Base-by-base conservation (phyloP, 2,797 vertebrate species). In the Anguilla anguilla region DNA sequence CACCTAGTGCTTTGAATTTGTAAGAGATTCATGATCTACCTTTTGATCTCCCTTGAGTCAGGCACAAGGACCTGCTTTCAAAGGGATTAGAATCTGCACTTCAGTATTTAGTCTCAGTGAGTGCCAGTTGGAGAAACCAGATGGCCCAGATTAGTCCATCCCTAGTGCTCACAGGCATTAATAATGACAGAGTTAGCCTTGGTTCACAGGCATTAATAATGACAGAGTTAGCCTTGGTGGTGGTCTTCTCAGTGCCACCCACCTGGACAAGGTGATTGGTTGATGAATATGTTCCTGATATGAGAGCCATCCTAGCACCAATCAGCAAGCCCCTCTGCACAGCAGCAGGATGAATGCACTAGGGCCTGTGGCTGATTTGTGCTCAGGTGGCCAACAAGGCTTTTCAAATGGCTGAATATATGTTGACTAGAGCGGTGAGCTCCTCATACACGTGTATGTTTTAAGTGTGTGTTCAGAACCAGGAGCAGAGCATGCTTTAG, bases 1-100 rank as follows among this genome's bases (percentile, higher is more conserved):
- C 85, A 89, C 85, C 86, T 72, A 89, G 85, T 84, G 82, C 90
- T 92, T 92, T 90, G 88, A 92, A 88, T 90, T 77, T 91, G 90
- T 87, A 89, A 85, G 85, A 86, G 85, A 81, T 69, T 87, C 86
- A 81, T 89, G 25, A 28, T 67, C 86, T 86, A 83, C 84, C 86
- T 86, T 91, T 90, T 90, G 86, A 92, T 89, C 89, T 67, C 39
- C 57, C 46, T 67, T 35, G 49, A 88, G 87, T 88, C 88, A 88
- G 89, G 84, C 67, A 57, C 88, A 64, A 83, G 87, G 83, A 88
- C 15, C 11, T 22, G 39, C 46, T 91, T 90, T 91, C 90, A 90
- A 91, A 91, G 88, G 86, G 79, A 89, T 86, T 81, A 83, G 64
- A 84, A 83, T 84, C 79, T 84, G 85, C 31, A 17, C 86, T 86